Evolutionary conservation across 2,888 invertebrate species (phyloP), one percentile per base, ranked within the genome.

Genomic region (Spodoptera littoralis): DNA sequence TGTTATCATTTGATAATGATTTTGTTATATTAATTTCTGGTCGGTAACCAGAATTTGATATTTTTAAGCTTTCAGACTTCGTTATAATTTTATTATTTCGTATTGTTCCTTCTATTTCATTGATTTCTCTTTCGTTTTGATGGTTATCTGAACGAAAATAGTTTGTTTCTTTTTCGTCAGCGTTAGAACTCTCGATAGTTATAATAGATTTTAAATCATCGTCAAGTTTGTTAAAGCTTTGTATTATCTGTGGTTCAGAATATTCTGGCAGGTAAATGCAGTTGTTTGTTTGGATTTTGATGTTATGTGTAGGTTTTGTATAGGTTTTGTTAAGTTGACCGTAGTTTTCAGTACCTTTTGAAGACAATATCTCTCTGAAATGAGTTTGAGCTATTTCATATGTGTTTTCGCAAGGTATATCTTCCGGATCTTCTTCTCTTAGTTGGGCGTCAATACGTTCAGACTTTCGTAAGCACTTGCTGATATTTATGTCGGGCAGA

Each of bases 381-480:
- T 92, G 89, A n/a, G 88, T 88, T 82, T 92, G 91, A 47, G 93
- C 90, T 77, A 92, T 88, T 88, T 94, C 94, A 70, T 93, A 94
- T 18, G 92, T 90, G 73, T 90, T 92, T 88, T 94, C 93, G 73
- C 89, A 89, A 64, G 89, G 88, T 76, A 90, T 88, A 51, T 94
- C 92, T 82, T 94, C 93, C 65, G 90, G 90, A 72, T 93, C 93
- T 80, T 92, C 92, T 81, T 93, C 91, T 82, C 97, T 92, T 60
- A 97, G 87, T 85, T 97, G 96, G 61, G 96, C 96, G 86, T 97
- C 97, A 79, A 97, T 97, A 75, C 96, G 95, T 85, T 97, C 97
- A 63, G 96, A 96, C 83, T 96, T 96, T 79, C 96, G 95, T 67
- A 97, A 93, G 83, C 96, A 96, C 85, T 96, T 96, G 65, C 96